Conservation (phyloP, 1,140 invertebrate genomes). For the Drosophila navojoa region DNA sequence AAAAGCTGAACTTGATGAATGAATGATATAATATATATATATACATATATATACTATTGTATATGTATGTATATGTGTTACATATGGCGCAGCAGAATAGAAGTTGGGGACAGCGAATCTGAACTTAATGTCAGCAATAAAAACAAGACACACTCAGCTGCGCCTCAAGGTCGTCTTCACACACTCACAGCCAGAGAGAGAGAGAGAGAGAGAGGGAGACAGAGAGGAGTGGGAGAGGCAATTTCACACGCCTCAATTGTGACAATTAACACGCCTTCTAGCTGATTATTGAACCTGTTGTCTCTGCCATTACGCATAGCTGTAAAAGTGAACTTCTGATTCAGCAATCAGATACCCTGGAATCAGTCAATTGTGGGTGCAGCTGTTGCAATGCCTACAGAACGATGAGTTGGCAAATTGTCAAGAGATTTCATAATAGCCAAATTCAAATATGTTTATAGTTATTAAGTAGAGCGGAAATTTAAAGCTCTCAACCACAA, state of each 20-base stretch:
- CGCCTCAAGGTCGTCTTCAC: conserved; percentile 60
- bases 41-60: background rate
- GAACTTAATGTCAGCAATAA: conserved; percentile 53
- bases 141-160: conserved; percentile 38
- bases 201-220: conserved; percentile 4
- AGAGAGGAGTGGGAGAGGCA: conserved; percentile 26
- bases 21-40: background rate
- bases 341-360: conserved; percentile 56
- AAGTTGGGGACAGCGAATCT: background rate
- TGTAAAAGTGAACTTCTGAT: conserved; percentile 66
- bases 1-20: too few species aligned
- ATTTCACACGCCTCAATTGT: conserved; percentile 79
- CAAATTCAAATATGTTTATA: background rate
- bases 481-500: conserved; percentile 25
- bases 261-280: conserved; percentile 69
- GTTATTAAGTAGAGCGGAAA: conserved; percentile 44
- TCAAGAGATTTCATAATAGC: conserved; percentile 43
- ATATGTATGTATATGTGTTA: conserved; percentile 11
- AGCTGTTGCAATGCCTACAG: conserved; percentile 51
- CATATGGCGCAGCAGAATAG: conserved; percentile 55
- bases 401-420: conserved; percentile 69
- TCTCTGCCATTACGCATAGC: conserved; percentile 50
- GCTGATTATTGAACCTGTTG: conserved; percentile 27
- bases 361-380: conserved; percentile 49
- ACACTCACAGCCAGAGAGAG: background rate